Base-by-base conservation (phyloP, 2,113 vertebrate genomes). In the Rhea pennata region DNA sequence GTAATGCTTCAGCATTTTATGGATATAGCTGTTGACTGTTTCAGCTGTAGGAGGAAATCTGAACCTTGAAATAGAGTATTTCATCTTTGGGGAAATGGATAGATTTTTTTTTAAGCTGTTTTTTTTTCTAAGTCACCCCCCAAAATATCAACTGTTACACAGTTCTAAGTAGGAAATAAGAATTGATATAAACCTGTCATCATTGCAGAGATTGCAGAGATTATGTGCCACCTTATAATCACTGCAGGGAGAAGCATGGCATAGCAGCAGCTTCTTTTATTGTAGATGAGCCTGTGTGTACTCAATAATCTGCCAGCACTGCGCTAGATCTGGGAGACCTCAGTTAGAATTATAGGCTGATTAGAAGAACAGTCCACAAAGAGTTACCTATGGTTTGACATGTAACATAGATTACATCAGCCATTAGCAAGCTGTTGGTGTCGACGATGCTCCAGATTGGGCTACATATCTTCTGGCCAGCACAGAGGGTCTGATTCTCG, bases 1-100 rank as follows among this genome's bases (percentile, higher is more conserved):
- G 65, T 24, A 91, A n/a, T 14, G 26, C 39, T 84, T 65, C 8
- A 3, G 4, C 23, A 24, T 50, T 85, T 84, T 51, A 80, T 75
- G 56, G 53, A 7, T 53, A 9, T 39, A 79, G 22, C 56, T 12
- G 33, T 51, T 71, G 83, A 75, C 81, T 0, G 1, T 7, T 84
- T 92, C 36, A 64, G 54, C 39, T 90, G 64, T 54, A 80, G 88
- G 76, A 93, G 72, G 86, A 88, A 83, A 83, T 46, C 36, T 80
- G 62, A 70, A 66, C 64, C 72, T 86, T 33, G 66, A 78, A 58
- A 81, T 11, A 39, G 39, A n/a, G 61, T 72, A 31, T 72, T 78
- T 91, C 24, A 21, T 75, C 64, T 86, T 77, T 50, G 50, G n/a
- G 50, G 16, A 56, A 72, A 51, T 69, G 31, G 44, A 48, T 69